Conservation (phyloP, 2,113 vertebrate genomes). For the Rhinoderma darwinii region DNA sequence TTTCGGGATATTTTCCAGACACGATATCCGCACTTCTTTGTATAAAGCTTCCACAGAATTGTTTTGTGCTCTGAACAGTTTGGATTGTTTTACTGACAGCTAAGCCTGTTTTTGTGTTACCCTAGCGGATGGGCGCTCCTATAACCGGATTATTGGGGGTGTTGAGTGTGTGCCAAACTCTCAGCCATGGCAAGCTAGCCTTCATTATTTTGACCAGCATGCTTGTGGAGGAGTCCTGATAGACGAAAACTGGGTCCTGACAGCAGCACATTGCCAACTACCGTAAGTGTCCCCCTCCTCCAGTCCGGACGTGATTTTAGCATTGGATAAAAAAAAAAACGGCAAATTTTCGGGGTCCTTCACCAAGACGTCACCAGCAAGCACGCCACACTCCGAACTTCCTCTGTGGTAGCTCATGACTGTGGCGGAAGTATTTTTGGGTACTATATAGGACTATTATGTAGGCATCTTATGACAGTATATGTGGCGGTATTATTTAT, state of each 20-base stretch:
- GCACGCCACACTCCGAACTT: too few relatives aligned
- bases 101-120: background rate
- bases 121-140: background rate
- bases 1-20: too few relatives aligned
- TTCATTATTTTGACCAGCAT: conserved; percentile 9
- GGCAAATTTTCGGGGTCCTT: too few relatives aligned
- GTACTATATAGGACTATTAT: background rate
- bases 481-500: background rate
- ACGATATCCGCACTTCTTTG: too few relatives aligned
- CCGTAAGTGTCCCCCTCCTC: conserved; percentile 24
- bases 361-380: too few relatives aligned
- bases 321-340: background rate
- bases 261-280: conserved; percentile 12
- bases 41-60: too few relatives aligned
- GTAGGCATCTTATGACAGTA: background rate
- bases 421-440: background rate
- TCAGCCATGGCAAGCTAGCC: conserved; percentile 46
- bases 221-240: conserved; percentile 20
- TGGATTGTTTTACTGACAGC: too few relatives aligned
- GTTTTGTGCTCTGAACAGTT: too few relatives aligned
- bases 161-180: rapidly evolving
- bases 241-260: conserved; percentile 52
- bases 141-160: conserved; percentile 27
- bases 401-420: too few relatives aligned
- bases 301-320: background rate